A percentile compares a stretch with the other conserved stretches of the same genome.
Conservation (phyloP, 1,140 invertebrate genomes). For the Procambarus clarkii region DNA sequence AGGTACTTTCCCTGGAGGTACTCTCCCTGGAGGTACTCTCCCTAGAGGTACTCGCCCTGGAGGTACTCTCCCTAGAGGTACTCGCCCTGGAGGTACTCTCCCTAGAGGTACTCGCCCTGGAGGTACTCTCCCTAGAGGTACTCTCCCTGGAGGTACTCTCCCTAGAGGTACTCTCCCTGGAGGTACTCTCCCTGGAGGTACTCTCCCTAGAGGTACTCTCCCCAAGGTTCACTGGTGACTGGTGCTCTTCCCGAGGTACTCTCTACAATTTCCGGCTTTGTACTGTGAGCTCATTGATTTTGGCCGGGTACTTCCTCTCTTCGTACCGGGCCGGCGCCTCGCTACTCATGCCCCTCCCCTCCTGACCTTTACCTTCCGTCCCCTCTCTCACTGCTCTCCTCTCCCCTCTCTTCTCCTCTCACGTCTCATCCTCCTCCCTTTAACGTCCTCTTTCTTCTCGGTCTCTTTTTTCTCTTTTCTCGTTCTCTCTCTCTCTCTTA, state of each 20-base stretch:
- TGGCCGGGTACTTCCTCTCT: not conserved
- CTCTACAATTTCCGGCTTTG: not conserved
- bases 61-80: too few species aligned
- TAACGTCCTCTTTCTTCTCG: not conserved
- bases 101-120: too few species aligned
- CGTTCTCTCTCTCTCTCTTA: conserved; percentile 16
- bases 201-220: too few species aligned
- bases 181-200: too few species aligned
- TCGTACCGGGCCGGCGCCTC: not conserved
- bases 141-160: too few species aligned
- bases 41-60: too few species aligned
- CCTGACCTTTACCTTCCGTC: not conserved
- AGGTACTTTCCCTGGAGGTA: too few species aligned
- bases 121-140: too few species aligned
- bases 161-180: too few species aligned
- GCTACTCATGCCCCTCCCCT: conserved; percentile 2
- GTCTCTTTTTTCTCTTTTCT: not conserved
- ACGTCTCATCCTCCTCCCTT: not conserved
- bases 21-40: too few species aligned
- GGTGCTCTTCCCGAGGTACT: not conserved
- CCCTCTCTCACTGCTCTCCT: not conserved
- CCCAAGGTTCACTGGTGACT: too few species aligned
- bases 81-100: too few species aligned
- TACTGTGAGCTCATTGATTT: not conserved
- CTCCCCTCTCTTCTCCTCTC: not conserved